These are phyloP conservation scores for Xiphorhynchus erythropygius DNA, from an alignment of 2,797 vertebrate species.

Conservation along the genomic window DNA sequence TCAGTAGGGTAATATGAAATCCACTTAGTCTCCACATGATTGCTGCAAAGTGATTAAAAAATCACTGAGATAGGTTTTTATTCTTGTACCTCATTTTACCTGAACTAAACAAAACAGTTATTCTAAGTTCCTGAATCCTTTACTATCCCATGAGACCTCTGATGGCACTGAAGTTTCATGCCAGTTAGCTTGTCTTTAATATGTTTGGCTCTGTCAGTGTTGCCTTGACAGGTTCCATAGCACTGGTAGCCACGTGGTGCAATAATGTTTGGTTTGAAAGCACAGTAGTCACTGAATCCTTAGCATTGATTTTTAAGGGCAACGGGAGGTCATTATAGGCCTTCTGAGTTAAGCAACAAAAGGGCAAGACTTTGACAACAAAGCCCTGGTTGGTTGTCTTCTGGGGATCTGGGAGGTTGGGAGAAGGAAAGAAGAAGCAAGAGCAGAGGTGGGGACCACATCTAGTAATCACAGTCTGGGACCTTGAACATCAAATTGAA, in stretches of 20 bases:
- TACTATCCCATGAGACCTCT: background rate
- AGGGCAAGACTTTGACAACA: background rate
- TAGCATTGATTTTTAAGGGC: background rate
- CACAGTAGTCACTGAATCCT: background rate
- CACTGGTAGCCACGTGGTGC: fast-evolving
- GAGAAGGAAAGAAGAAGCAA: background rate
- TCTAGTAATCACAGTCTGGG: background rate
- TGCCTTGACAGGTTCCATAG: background rate
- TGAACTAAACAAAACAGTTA: background rate
- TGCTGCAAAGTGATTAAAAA: background rate
- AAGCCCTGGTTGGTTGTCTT: background rate
- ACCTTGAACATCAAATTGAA: background rate
- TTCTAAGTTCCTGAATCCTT: background rate
- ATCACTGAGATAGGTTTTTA: background rate
- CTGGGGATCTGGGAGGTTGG: background rate
- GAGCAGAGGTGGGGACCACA: background rate
- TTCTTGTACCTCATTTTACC: background rate
- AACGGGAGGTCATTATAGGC: background rate
- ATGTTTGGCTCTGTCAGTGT: background rate
- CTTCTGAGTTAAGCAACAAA: background rate
- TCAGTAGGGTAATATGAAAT: background rate
- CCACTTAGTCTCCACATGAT: background rate
- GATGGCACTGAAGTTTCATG: background rate
- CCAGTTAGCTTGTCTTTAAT: background rate
- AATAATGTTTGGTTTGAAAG: background rate